Conservation (phyloP, 2,797 vertebrate genomes). For the Peromyscus eremicus region DNA sequence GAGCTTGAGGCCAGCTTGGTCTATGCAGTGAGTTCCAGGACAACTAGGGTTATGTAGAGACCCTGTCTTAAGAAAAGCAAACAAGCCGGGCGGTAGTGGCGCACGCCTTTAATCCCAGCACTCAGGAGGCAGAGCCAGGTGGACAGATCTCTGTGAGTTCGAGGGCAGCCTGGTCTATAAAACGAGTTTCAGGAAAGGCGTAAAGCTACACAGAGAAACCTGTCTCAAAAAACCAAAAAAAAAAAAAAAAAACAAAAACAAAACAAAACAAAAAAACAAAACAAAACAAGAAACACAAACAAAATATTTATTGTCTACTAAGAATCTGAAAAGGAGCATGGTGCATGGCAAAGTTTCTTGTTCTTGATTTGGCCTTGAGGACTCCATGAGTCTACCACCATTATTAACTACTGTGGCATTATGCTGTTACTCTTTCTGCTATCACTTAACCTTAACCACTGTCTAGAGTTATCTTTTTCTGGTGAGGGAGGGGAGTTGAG, state of each 20-base stretch:
- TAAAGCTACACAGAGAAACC: too few relatives aligned
- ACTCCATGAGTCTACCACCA: slow-evolving; percentile 23
- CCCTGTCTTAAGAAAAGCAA: not conserved
- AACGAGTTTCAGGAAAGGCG: too few relatives aligned
- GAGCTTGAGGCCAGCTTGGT: not conserved
- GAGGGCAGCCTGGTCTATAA: too few relatives aligned
- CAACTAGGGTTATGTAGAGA: not conserved
- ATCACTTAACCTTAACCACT: not conserved
- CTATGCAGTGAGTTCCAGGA: not conserved
- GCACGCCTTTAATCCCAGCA: too few relatives aligned
- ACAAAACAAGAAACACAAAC: not conserved
- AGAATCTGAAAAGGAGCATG: not conserved
- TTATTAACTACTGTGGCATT: not conserved
- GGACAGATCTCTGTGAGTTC: too few relatives aligned
- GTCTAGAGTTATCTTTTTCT: not conserved
- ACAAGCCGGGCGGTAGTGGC: too few relatives aligned
- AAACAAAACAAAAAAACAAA: not conserved
- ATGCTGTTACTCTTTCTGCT: not conserved
- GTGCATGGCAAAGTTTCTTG: not conserved
- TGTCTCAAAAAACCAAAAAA: too few relatives aligned
- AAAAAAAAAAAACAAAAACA: not conserved
- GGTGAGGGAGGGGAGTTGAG: not conserved
- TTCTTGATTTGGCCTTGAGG: slow-evolving; percentile 34
- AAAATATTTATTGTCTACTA: not conserved
- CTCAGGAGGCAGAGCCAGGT: too few relatives aligned